These are phyloP conservation scores for Mallateleia sp. DNA, from an alignment of 2,888 invertebrate species.

Conservation along the genomic window DNA sequence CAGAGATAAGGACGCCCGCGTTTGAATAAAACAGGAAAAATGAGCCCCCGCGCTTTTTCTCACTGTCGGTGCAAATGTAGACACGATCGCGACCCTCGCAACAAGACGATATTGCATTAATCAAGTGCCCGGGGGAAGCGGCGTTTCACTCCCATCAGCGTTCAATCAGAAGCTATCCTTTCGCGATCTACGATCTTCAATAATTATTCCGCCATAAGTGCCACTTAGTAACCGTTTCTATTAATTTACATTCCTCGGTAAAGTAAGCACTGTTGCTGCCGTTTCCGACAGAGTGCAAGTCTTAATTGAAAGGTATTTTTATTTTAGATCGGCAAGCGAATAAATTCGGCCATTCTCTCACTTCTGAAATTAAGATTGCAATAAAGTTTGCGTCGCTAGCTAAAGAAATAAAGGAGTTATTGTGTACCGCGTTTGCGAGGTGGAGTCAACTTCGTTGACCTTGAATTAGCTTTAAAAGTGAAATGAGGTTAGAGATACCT, in stretches of 20 bases:
- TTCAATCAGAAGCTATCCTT: slow-evolving; percentile 52
- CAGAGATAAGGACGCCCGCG: slow-evolving; percentile 85
- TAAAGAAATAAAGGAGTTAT: background rate
- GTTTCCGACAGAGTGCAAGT: slow-evolving; percentile 45
- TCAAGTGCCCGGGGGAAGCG: slow-evolving; percentile 59
- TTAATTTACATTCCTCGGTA: slow-evolving; percentile 23
- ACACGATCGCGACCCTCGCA: slow-evolving; percentile 70
- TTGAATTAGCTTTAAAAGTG: background rate
- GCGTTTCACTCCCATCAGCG: slow-evolving; percentile 58
- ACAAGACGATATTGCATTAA: slow-evolving; percentile 73
- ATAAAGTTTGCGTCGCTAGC: background rate
- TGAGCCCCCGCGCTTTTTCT: slow-evolving; percentile 69
- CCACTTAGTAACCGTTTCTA: slow-evolving; percentile 40
- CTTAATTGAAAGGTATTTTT: slow-evolving; percentile 22
- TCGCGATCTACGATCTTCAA: slow-evolving; percentile 55
- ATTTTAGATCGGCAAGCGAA: background rate
- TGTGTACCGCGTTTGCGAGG: background rate
- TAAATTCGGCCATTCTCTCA: slow-evolving; percentile 18
- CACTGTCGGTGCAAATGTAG: slow-evolving; percentile 72
- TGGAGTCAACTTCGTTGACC: background rate
- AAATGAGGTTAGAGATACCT: too few species aligned
- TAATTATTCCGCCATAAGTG: slow-evolving; percentile 55
- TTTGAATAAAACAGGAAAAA: slow-evolving; percentile 81
- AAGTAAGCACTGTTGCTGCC: background rate
- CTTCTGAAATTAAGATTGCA: background rate